A percentile compares a stretch with the other conserved stretches of the same genome.
Conservation (phyloP, 2,113 vertebrate species). For the Syrmaticus mikado region DNA sequence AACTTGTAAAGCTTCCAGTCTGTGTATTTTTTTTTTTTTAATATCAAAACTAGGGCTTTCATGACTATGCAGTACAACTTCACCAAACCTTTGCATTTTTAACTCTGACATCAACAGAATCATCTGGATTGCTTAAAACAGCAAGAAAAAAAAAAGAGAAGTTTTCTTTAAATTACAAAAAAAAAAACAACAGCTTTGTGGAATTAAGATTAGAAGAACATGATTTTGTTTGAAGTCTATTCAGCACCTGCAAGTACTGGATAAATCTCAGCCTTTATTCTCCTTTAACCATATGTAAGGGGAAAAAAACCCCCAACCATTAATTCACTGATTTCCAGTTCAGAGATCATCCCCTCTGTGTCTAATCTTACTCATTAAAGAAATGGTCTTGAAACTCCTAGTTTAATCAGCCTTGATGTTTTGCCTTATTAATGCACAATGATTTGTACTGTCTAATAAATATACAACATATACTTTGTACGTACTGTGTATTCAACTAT, state of each 20-base stretch:
- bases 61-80: slow-evolving; percentile 75
- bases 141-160: not conserved
- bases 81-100: slow-evolving; percentile 20
- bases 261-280: slow-evolving; percentile 51
- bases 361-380: not conserved
- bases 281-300: not conserved
- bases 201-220: slow-evolving; percentile 24
- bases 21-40: slow-evolving; percentile 21
- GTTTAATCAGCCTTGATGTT: slow-evolving; percentile 88
- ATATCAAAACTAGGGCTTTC: slow-evolving; percentile 86
- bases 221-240: slow-evolving; percentile 27
- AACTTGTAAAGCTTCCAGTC: slow-evolving; percentile 75
- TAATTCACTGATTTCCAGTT: not conserved
- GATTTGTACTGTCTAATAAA: slow-evolving; percentile 87
- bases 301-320: not conserved
- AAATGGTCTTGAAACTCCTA: slow-evolving; percentile 87
- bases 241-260: slow-evolving; percentile 21
- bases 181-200: not conserved
- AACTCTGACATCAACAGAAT: slow-evolving; percentile 58
- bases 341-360: slow-evolving; percentile 15
- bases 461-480: slow-evolving; percentile 76
- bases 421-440: slow-evolving; percentile 96
- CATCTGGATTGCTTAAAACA: slow-evolving; percentile 27
- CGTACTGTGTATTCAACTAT: slow-evolving; percentile 79
- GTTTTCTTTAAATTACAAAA: not conserved